phyloP scores from a whole-genome alignment of 2,888 invertebrate genomes.

The Clivina fossor region DNA sequence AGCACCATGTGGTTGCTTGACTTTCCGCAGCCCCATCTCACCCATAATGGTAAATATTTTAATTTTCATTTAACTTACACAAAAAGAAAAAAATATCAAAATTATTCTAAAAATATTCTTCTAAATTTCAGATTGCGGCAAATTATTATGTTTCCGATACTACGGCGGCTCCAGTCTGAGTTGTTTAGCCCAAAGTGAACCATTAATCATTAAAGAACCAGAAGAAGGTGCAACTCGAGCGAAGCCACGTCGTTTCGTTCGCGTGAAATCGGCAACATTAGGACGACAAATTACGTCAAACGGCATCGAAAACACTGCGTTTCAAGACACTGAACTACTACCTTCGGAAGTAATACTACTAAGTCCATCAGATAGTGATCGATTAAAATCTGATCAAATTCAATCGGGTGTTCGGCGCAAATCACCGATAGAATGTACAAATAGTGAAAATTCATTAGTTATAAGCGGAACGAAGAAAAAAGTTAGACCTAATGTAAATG shows the following conservation, averaged over 20 bases:
- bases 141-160: conserved; percentile 70
- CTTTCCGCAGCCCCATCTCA: conserved; percentile 60
- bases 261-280: conserved; percentile 30
- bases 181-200: conserved; percentile 66
- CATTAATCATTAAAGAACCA: conserved; percentile 63
- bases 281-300: no score
- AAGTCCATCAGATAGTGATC: conserved; percentile 46
- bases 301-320: conserved; percentile 52
- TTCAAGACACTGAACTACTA: conserved; percentile 47
- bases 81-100: no score
- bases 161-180: conserved; percentile 66
- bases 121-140: conserved; percentile 70
- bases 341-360: conserved; percentile 40
- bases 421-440: conserved; percentile 54
- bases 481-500: conserved; percentile 57
- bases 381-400: conserved; percentile 41
- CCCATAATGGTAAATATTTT: conserved; percentile 61
- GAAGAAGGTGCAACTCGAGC: conserved; percentile 53
- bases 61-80: conserved; percentile 1
- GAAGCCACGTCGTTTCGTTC: conserved; percentile 55
- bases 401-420: conserved; percentile 50
- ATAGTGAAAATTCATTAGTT: conserved; percentile 41
- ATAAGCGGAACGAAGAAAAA: conserved; percentile 68
- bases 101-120: no score
- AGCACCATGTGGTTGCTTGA: conserved; percentile 73